Percentiles rank a stretch among this genome's conserved stretches.
Evolutionary conservation across 2,888 invertebrate species (phyloP).

Genomic region (Apoda limacodes): DNA sequence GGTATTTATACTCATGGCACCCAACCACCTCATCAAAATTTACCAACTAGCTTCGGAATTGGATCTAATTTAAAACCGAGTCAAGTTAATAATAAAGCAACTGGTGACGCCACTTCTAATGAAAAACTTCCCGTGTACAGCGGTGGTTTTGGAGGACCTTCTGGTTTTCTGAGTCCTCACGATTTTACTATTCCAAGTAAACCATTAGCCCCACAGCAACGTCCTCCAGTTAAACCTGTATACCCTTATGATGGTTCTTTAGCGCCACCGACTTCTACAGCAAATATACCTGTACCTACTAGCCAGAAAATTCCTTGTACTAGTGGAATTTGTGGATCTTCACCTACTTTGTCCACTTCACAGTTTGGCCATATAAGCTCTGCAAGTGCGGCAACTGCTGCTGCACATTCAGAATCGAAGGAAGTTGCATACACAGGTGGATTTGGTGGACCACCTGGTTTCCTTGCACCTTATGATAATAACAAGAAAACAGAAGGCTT

Average conservation of each 20-base stretch:
- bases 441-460: constrained; percentile 57
- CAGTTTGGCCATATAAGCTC: constrained; percentile 10
- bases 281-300: constrained; percentile 15
- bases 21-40: no score
- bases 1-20: no score
- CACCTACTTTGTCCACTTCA: constrained; percentile 7
- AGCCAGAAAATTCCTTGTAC: constrained; percentile 14
- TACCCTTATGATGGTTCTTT: no score
- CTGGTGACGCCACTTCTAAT: constrained; percentile 1
- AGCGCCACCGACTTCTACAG: no score
- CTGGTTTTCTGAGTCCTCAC: constrained; percentile 12
- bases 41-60: no score
- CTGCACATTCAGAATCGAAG: constrained; percentile 30
- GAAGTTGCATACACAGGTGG: constrained; percentile 46
- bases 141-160: constrained; percentile 25
- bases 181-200: constrained; percentile 4
- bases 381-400: constrained; percentile 19
- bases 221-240: constrained; percentile 19
- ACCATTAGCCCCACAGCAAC: constrained; percentile 2
- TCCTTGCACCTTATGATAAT: constrained; percentile 43
- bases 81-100: no score
- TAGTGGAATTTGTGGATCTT: constrained; percentile 16
- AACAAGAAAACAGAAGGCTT: constrained; percentile 26
- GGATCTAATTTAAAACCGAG: no score
- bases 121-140: constrained; percentile 21